Evolutionary conservation across 1,140 invertebrate species (phyloP), one percentile per base, ranked within the genome.

Genomic region (Microvelia longipes): DNA sequence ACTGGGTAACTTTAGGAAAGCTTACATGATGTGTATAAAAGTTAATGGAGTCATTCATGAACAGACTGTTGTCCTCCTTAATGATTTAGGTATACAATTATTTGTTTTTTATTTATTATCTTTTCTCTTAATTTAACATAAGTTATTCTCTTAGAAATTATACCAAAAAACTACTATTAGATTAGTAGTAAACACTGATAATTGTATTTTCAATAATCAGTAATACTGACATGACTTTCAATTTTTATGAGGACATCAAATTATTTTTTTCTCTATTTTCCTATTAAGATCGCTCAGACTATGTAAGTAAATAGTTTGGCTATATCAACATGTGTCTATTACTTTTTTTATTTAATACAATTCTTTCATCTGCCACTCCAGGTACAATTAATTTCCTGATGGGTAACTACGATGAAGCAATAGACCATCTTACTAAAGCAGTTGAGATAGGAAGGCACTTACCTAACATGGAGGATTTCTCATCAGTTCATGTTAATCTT

Each of bases 401-500:
- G 81, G 81, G 87, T 71, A 84, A 91, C 71, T 81, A 86, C 71
- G 83, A 87, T 63, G 81, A 85, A 72, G 90, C 93, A 29, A 84
- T 90, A 73, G 75, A 82, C 29, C 88, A 87, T 77, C 83, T 96
- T 62, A 81, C 84, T 73, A 80, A 87, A 79, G 93, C 92, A 2
- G 82, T 90, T 67, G 78, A 85, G 73, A 78, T 90, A 71, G 90
- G 88, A 72, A 79, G 81, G 67, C 75, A 77, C 64, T 77, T 90
- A 19, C 80, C 82, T 24, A 85, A 90, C 28, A 85, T 87, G 75
- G 76, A 81, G 63, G 85, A 91, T 68, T 80, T 93, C 71, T 86
- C 89, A 11, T 81, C 86, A 1, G 84, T 94, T 72, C 86, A 91
- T 80, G 85, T 91, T 25, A 96, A 96, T 81, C 79, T 95, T 70